A percentile compares a stretch with the other conserved stretches of the same genome.
phyloP scores from a whole-genome alignment of 2,888 invertebrate species.

The Megaustenia siamemsis region DNA sequence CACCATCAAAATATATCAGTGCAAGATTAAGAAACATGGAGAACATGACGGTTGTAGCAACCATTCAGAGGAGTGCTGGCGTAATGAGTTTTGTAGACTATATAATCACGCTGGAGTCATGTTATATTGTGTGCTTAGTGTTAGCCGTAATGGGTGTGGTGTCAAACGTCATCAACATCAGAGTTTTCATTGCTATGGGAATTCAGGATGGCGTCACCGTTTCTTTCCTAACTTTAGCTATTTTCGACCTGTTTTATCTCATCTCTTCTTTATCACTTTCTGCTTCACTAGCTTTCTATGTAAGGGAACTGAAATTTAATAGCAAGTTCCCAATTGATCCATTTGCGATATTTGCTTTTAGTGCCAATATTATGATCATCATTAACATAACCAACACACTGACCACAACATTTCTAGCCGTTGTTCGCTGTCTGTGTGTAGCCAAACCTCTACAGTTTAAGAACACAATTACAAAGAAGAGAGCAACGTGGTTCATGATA shows the following conservation, averaged over 20 bases:
- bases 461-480: not conserved
- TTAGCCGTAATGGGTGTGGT: not conserved
- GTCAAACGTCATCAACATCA: slow-evolving; percentile 29
- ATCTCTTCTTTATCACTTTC: not conserved
- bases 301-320: not conserved
- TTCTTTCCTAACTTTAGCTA: slow-evolving; percentile 7
- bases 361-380: not conserved
- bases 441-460: slow-evolving; percentile 45
- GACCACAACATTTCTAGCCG: slow-evolving; percentile 27
- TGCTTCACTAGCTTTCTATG: not conserved
- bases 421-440: slow-evolving; percentile 27
- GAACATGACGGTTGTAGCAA: too few species aligned
- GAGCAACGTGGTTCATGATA: not conserved
- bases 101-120: not conserved
- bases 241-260: slow-evolving; percentile 2
- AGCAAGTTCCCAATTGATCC: slow-evolving; percentile 15
- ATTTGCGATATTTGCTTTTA: not conserved
- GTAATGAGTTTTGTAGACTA: too few species aligned
- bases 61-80: too few species aligned
- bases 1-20: too few species aligned
- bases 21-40: too few species aligned
- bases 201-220: slow-evolving; percentile 25
- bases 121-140: not conserved
- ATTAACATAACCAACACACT: not conserved
- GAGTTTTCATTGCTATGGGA: slow-evolving; percentile 25